These are phyloP conservation scores for Calameuta filiformis DNA, from an alignment of 2,888 invertebrate species.

Conservation along the genomic window DNA sequence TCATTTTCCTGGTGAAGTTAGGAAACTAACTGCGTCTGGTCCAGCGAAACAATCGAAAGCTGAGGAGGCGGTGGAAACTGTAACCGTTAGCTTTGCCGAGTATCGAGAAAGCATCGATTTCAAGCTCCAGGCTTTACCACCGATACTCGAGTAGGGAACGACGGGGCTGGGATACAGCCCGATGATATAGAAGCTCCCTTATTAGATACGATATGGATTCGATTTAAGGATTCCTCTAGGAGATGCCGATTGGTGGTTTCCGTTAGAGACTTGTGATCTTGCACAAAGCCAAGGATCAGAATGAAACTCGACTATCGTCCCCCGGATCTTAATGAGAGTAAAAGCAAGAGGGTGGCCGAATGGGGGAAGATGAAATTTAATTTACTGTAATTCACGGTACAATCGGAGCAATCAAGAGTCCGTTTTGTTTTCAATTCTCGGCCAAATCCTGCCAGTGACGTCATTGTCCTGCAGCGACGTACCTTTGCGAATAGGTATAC, in stretches of 20 bases:
- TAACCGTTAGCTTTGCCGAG: neutral
- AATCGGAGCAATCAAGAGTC: neutral
- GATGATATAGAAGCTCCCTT: neutral
- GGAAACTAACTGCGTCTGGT: neutral
- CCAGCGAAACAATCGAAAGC: neutral
- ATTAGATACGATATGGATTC: neutral
- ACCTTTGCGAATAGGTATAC: neutral
- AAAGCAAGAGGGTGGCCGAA: neutral
- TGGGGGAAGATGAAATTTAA: neutral
- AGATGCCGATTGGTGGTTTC: neutral
- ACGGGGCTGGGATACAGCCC: neutral
- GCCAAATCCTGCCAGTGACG: neutral
- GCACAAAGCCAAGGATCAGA: neutral
- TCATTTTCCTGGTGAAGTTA: slow-evolving; percentile 38
- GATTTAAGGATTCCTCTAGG: neutral
- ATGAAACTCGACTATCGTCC: neutral
- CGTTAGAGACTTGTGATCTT: neutral
- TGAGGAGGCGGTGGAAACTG: neutral
- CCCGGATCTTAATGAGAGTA: neutral
- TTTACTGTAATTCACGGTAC: neutral
- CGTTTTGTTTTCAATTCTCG: neutral
- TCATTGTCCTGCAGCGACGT: neutral
- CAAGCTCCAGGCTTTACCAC: neutral
- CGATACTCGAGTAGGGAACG: neutral
- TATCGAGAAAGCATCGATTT: neutral